Conservation (phyloP, 2,113 vertebrate species). For the Pao palembangensis region DNA sequence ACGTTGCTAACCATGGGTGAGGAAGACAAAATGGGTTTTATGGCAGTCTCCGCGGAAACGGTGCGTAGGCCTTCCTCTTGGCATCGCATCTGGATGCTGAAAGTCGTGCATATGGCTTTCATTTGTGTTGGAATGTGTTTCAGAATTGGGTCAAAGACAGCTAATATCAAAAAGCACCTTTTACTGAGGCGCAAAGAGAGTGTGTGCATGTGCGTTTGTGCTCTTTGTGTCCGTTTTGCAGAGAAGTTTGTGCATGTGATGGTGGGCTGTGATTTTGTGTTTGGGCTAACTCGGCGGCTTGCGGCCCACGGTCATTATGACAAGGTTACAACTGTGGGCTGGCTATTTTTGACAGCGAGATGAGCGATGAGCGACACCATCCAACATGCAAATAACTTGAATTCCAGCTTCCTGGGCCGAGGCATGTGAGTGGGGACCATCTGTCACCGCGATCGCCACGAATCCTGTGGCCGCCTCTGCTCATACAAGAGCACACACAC, state of each 20-base stretch:
- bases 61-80: conserved; percentile 13
- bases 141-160: conserved; percentile 62
- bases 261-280: conserved; percentile 48
- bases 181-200: background rate
- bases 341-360: conserved; percentile 49
- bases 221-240: conserved; percentile 14
- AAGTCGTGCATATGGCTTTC: conserved; percentile 58
- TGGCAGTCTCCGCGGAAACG: conserved; percentile 6
- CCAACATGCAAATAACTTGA: conserved; percentile 65
- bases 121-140: conserved; percentile 65
- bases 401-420: conserved; percentile 67
- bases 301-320: conserved; percentile 38
- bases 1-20: background rate
- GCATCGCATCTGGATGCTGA: conserved; percentile 33
- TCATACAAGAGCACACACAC: conserved; percentile 6
- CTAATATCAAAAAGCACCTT: conserved; percentile 21
- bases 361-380: conserved; percentile 11
- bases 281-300: conserved; percentile 40
- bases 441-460: conserved; percentile 71
- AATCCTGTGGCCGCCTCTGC: conserved; percentile 45
- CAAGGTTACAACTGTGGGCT: conserved; percentile 49
- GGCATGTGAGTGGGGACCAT: conserved; percentile 71
- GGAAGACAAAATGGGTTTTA: background rate
- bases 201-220: conserved; percentile 1
- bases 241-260: background rate